phyloP scores from a whole-genome alignment of 2,113 vertebrate species.

The Hippocampus comes region DNA sequence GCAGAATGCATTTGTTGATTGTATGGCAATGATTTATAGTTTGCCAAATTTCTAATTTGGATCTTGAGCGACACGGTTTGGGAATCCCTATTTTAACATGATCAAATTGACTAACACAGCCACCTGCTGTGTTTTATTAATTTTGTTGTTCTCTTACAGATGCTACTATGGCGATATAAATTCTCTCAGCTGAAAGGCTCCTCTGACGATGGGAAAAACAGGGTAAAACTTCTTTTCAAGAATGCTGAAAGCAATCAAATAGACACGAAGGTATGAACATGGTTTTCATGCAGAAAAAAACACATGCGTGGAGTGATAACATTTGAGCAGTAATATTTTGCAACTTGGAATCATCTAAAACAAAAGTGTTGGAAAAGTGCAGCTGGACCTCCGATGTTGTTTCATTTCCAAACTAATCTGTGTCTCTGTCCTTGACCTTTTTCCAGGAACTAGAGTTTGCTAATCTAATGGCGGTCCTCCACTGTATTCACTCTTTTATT shows the following conservation, averaged over 20 bases:
- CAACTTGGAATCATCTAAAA: no score
- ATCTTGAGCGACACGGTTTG: no score
- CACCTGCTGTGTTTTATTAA: slow-evolving; percentile 20
- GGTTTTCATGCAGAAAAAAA: not conserved
- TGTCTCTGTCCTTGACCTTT: slow-evolving; percentile 13
- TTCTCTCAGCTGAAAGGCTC: slow-evolving; percentile 96
- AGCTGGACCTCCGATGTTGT: not conserved
- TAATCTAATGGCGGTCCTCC: slow-evolving; percentile 85
- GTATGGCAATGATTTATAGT: no score
- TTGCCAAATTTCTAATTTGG: no score
- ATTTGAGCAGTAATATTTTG: not conserved
- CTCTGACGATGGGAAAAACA: slow-evolving; percentile 89
- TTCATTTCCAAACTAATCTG: not conserved
- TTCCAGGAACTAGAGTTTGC: slow-evolving; percentile 88
- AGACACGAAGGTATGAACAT: slow-evolving; percentile 83
- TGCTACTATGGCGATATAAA: slow-evolving; percentile 85
- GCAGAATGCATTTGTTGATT: no score
- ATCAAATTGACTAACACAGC: not conserved
- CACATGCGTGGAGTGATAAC: not conserved
- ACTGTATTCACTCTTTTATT: slow-evolving; percentile 90
- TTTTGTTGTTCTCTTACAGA: slow-evolving; percentile 62
- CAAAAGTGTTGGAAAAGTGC: no score
- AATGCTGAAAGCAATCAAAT: slow-evolving; percentile 88
- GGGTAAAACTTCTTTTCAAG: slow-evolving; percentile 88
- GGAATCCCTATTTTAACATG: no score